Conservation (phyloP, 2,888 invertebrate genomes). For the Morpho achilles region DNA sequence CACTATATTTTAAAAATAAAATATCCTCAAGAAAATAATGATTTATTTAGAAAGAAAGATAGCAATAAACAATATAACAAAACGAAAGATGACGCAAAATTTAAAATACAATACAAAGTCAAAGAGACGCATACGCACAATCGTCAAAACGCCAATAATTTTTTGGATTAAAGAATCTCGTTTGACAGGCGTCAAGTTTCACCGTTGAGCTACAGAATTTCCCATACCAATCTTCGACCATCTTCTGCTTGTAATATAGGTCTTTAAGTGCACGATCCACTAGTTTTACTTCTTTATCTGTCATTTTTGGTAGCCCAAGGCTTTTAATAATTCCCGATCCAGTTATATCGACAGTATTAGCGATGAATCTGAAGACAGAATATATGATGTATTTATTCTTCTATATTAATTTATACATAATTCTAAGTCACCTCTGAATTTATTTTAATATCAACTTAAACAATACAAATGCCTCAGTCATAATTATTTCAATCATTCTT, state of each 20-base stretch:
- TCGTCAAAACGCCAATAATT: constrained; percentile 44
- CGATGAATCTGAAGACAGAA: constrained; percentile 61
- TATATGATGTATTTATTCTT: constrained; percentile 3
- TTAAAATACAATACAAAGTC: constrained; percentile 13
- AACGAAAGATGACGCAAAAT: constrained; percentile 9
- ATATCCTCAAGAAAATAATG: too few species aligned
- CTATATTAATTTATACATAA: not conserved
- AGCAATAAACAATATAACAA: not conserved
- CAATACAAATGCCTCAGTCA: too few species aligned
- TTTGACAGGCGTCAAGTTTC: constrained; percentile 43
- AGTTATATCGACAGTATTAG: constrained; percentile 62
- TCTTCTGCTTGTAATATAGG: constrained; percentile 39
- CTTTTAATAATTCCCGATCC: constrained; percentile 65
- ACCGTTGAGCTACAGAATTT: constrained; percentile 44
- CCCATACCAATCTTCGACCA: constrained; percentile 52
- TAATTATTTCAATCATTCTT: too few species aligned
- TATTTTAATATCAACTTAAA: not conserved
- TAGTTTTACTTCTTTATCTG: constrained; percentile 52
- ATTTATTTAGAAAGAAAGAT: not conserved
- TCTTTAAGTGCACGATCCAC: constrained; percentile 58
- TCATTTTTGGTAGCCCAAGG: constrained; percentile 69
- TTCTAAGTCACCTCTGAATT: not conserved
- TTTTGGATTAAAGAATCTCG: constrained; percentile 46
- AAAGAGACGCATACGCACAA: constrained; percentile 53
- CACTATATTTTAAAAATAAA: too few species aligned